Evolutionary conservation across 2,888 invertebrate genomes (phyloP), one percentile per base, ranked within the genome.

Genomic region (Caenorhabditis auriculariae): DNA sequence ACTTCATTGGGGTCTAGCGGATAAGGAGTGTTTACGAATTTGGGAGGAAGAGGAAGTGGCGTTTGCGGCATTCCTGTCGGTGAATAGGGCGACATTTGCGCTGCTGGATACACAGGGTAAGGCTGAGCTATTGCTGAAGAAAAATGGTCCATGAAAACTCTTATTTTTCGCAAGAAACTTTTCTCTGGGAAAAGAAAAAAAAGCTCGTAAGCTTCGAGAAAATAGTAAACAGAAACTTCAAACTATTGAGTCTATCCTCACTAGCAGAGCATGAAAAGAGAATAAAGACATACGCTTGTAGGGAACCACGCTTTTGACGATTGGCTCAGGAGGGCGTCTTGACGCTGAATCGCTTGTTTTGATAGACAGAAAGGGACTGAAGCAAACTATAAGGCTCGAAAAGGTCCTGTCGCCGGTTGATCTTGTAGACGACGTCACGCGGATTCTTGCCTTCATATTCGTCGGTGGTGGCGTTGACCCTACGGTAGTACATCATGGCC

Each of bases 401-500:
- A 9, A 69, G 60, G 54, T 69, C 69, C 32, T 59, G 44, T 17
- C 69, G 35, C 38, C 57, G 27, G 43, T 59, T 64, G 28, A 62
- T 62, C 45, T 55, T 54, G 29, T 60, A 60, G 19, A 57, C 54
- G 29, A 17, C n/a, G 4, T 54, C 54, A 37, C 55, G 15, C 24
- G 60, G 41, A 51, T 59, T 57, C 49, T 75, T 75, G 28, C 74
- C 72, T 50, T 78, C 78, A 53, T 74, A 77, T 49, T 74, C 70
- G 32, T 74, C 71, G 3, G 75, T 69, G 6, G 75, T 72, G 9
- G 61, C 65, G 24, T 66, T 59, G 52, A 80, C 72, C 27, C 73
- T 54, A 5, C 72, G 54, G 52, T 80, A 81, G 51, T 80, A 80
- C 32, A 74, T 64, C 49, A 74, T 59, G 3, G 78, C 75, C 9